Base-by-base conservation (phyloP, 2,113 vertebrate species). In the Neolamprologus sp. region DNA sequence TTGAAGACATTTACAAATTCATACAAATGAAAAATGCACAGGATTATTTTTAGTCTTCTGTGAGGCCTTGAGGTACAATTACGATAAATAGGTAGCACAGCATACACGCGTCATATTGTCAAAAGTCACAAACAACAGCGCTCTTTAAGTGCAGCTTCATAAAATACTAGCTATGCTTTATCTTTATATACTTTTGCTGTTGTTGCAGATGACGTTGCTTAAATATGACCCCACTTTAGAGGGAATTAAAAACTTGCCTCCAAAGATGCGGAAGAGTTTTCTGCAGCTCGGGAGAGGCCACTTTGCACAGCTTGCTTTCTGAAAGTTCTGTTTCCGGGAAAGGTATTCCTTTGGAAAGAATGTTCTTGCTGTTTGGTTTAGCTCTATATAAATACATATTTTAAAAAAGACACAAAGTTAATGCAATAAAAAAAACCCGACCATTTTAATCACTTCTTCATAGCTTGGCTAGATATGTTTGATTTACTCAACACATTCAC, bases 251-350 rank as follows among this genome's bases (percentile, higher is more conserved):
- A 73, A 92, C 93, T 93, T 88, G 91, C 96, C 95, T 92, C 96
- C 95, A 88, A 96, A 96, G 40, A 96, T 95, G 19, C 91, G 93
- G 58, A 96, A 95, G 54, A 95, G 91, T 82, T 95, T 96, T 10
- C 95, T 89, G 82, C 96, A 96, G 88, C 95, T 96, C 1, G 96
- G 96, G 2, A 96, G 95, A 63, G 96, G 96, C 96, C 96, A 96
- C 80, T 96, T 96, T 19, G 96, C 93, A 88, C 95, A 96, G 47
- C 87, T 95, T 14, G 95, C 95, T 90, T 94, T 96, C 94, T 96
- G 96, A 92, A 96, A 96, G 87, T 90, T 95, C 82, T 96, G 95
- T 87, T 95, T 96, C 54, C 95, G 82, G 42, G 92, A 94, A n/a
- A 95, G 88, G 65, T 96, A 96, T 87, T 96, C 96, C 85, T 96